Evolutionary conservation across 2,113 vertebrate genomes (phyloP).

Genomic region (Cynoglossus semilaevis): DNA sequence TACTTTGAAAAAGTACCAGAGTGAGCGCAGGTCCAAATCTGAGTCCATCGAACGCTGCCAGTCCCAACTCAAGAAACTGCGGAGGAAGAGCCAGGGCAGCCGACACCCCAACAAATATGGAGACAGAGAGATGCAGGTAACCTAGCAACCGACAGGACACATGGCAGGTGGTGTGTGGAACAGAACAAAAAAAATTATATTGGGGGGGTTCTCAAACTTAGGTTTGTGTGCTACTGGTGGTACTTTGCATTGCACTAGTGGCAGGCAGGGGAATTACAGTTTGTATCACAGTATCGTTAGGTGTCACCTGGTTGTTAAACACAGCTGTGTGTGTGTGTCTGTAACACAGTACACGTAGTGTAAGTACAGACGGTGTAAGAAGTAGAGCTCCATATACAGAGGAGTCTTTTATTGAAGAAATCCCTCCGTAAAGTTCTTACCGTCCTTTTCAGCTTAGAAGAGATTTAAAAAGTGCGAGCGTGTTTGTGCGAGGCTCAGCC

Average conservation of each 20-base stretch:
- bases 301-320: too few species aligned
- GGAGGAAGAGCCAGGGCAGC: constrained; percentile 82
- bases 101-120: constrained; percentile 86
- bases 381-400: background rate
- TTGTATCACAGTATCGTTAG: too few species aligned
- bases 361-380: background rate
- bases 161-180: too few species aligned
- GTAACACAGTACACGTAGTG: too few species aligned
- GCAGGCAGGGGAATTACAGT: too few species aligned
- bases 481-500: constrained; percentile 36
- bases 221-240: too few species aligned
- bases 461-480: constrained; percentile 26
- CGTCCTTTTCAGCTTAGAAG: constrained; percentile 25
- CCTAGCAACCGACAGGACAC: background rate
- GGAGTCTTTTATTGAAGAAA: constrained; percentile 19
- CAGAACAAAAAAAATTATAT: too few species aligned
- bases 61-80: constrained; percentile 83
- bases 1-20: constrained; percentile 84
- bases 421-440: constrained; percentile 4
- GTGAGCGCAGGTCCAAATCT: constrained; percentile 77
- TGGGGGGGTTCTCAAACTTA: too few species aligned
- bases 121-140: constrained; percentile 84
- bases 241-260: too few species aligned
- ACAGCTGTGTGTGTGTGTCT: too few species aligned
- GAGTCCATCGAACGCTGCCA: constrained; percentile 84